Evolutionary conservation across 2,888 invertebrate genomes (phyloP).

Genomic region (Drosophila paracracens): DNA sequence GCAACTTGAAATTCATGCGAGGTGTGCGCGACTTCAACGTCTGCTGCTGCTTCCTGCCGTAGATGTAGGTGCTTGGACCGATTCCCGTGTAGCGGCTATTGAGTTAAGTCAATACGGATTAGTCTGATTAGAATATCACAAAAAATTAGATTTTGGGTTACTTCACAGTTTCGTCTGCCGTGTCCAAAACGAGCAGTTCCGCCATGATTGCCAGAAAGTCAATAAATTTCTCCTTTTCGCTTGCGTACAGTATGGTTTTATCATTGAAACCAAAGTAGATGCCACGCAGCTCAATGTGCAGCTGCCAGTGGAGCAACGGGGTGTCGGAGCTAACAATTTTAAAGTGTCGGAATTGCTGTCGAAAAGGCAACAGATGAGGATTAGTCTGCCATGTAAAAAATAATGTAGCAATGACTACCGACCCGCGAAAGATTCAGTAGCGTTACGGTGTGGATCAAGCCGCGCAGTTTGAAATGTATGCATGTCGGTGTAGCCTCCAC

Average conservation of each 20-base stretch:
- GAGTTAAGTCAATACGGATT: neutral
- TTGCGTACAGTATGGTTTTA: neutral
- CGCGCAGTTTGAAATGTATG: constrained; percentile 26
- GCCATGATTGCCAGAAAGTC: constrained; percentile 68
- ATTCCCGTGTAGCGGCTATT: constrained; percentile 66
- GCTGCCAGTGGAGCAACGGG: constrained; percentile 54
- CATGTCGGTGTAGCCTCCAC: constrained; percentile 57
- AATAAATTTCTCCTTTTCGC: constrained; percentile 52
- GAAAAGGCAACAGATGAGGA: neutral
- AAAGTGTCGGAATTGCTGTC: constrained; percentile 69
- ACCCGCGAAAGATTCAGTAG: constrained; percentile 76
- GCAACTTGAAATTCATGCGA: constrained; percentile 65
- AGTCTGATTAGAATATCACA: neutral
- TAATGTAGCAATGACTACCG: neutral
- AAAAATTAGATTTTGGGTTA: neutral
- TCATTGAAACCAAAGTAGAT: constrained; percentile 22
- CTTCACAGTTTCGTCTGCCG: neutral
- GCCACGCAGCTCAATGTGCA: constrained; percentile 66
- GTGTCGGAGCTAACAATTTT: constrained; percentile 41
- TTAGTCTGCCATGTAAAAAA: no score
- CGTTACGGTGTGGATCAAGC: constrained; percentile 72
- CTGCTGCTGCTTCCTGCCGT: constrained; percentile 57
- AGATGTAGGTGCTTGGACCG: constrained; percentile 67
- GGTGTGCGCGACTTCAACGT: constrained; percentile 15
- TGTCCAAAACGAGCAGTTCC: constrained; percentile 36